Base-by-base conservation (phyloP, 2,113 vertebrate genomes). In the Mormoops blainvillei region DNA sequence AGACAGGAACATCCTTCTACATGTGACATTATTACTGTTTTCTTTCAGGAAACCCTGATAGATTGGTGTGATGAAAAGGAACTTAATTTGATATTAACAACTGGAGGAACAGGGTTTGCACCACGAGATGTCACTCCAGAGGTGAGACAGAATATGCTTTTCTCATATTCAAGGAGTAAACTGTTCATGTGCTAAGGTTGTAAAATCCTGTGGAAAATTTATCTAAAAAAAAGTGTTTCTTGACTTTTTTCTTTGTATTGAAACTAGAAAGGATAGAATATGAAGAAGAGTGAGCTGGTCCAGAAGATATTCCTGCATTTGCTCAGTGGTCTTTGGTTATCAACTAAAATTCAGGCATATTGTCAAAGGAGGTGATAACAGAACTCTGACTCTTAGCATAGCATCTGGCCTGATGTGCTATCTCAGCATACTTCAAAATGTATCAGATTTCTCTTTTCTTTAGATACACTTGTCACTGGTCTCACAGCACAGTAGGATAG, bases 61-160 rank as follows among this genome's bases (percentile, higher is more conserved):
- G 99, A 99, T 97, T 99, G 99, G 99, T 99, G 99, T 97, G 99
- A 99, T 98, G 99, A 99, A 98, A 99, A 99, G 98, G 99, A 99
- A 95, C 99, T 99, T 96, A 99, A 99, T 98, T 99, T 99, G 98
- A 99, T 99, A 98, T 98, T 99, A 98, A 99, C 99, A 98, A 99
- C 99, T 20, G 99, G 99, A 98, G 99, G 99, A 98, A 99, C 99
- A 76, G 99, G 99, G 15, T 99, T 99, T 96, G 99, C 99, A 74
- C 99, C 99, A 24, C 98, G 99, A 98, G 99, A 99, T 98, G 99
- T 99, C 98, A 99, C 99, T 96, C 99, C 99, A 98, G 99, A 99
- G 99, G 99, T 99, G 97, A 97, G 99, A 97, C 50, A 87, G 54
- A 97, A 88, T 92, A 54, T 97, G 45, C 45, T 43, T 68, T 98